Conservation (phyloP, 1,140 invertebrate species). For the Tetranychus urticae region DNA sequence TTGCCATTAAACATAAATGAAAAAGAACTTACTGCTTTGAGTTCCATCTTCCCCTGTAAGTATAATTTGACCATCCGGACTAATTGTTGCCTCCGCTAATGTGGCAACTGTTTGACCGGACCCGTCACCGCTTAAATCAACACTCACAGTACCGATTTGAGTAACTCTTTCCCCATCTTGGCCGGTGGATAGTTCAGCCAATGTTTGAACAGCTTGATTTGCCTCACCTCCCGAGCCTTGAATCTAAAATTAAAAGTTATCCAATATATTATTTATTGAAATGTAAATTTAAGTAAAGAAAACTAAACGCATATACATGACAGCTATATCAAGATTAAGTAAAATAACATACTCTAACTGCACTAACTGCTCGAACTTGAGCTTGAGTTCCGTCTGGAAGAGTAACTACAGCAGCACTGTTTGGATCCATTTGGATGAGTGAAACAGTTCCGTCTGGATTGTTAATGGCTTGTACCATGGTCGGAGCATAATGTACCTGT, state of each 20-base stretch:
- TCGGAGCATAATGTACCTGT: constrained; percentile 43
- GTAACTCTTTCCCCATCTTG: constrained; percentile 28
- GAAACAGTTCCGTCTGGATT: constrained; percentile 90
- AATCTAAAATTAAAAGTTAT: constrained; percentile 9
- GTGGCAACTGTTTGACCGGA: constrained; percentile 16
- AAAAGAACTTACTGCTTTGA: constrained; percentile 36
- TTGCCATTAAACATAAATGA: neutral
- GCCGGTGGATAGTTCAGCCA: constrained; percentile 36
- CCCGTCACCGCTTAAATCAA: constrained; percentile 51
- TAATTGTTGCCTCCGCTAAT: constrained; percentile 17
- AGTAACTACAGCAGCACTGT: constrained; percentile 65
- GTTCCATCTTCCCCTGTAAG: constrained; percentile 68
- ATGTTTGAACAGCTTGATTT: constrained; percentile 40
- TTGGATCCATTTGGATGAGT: constrained; percentile 84
- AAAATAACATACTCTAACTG: constrained; percentile 29
- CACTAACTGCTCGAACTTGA: constrained; percentile 67
- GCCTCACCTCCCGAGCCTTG: constrained; percentile 23
- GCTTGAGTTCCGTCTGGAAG: constrained; percentile 84
- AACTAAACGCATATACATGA: neutral
- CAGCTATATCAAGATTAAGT: neutral
- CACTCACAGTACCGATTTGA: constrained; percentile 20
- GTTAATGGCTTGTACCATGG: constrained; percentile 82
- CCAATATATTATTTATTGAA: neutral
- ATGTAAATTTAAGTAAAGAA: neutral
- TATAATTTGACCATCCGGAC: constrained; percentile 79